Base-by-base conservation (phyloP, 2,113 vertebrate species). In the Chaetodon trifascialis region DNA sequence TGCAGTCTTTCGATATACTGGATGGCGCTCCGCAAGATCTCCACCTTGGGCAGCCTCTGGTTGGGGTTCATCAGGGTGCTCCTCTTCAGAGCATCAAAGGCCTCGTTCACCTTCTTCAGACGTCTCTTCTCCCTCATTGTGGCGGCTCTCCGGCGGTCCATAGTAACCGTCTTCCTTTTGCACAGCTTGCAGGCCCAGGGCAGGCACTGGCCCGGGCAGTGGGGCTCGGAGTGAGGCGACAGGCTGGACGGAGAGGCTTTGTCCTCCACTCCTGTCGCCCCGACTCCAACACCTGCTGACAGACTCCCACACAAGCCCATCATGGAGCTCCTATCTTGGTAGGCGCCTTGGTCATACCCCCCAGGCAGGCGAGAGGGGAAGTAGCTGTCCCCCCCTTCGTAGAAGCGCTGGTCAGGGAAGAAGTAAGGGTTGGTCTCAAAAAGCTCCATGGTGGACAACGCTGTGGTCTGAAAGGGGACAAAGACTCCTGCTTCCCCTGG, bases 1-100 rank as follows among this genome's bases (percentile, higher is more conserved):
- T 99, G 98, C 47, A 99, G 96, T 68, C 97, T 96, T 91, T 99
- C 98, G 7, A 99, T 99, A 90, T 99, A 99, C 94, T 99, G 98
- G 91, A 99, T 99, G 94, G 98, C 98, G 0, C 97, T 98, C 84
- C 98, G 96, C 92, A 99, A 95, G 93, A 99, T 99, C 93, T 99
- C 98, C 94, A 99, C 98, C 91, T 99, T 99, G 92, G 98, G 98
- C 95, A 99, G 96, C 88, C 98, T 94, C 94, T 99, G 98, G 94
- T 98, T 99, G 89, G 98, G 98, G 94, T 99, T 99, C 89, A 98
- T 96, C 81, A 99, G 92, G 14, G 98, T 98, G 96, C 98, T 99
- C 86, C 98, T 95, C 88, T 99, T 99, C 79, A 99, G 91, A 0
- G 98, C 98, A 88, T 99, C 98, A 4, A 99, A 99, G 38, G 98